phyloP scores from a whole-genome alignment of 2,113 vertebrate species.

The Monopterus albus region DNA sequence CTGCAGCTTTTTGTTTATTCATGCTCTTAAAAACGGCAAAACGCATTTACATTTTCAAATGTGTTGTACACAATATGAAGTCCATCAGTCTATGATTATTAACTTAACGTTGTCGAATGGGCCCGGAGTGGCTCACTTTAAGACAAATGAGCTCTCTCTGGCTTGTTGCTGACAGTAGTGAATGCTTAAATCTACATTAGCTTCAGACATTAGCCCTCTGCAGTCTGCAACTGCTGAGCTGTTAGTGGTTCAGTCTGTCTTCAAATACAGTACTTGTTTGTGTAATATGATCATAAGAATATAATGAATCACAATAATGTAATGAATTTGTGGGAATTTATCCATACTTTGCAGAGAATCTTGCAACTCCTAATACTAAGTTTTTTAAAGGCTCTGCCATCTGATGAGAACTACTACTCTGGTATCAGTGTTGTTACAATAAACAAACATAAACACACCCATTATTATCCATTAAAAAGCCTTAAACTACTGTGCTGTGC shows the following conservation, averaged over 20 bases:
- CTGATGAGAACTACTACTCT: slow-evolving; percentile 5
- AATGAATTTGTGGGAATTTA: slow-evolving; percentile 56
- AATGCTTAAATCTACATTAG: slow-evolving; percentile 72
- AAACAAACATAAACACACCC: slow-evolving; percentile 38
- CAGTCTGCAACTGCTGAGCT: slow-evolving; percentile 50
- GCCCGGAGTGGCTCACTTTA: slow-evolving; percentile 54
- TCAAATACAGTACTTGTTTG: slow-evolving; percentile 40
- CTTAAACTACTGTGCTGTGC: slow-evolving; percentile 22
- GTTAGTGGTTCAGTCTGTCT: slow-evolving; percentile 46
- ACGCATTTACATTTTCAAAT: slow-evolving; percentile 56
- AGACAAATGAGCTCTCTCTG: slow-evolving; percentile 61
- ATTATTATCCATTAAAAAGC: slow-evolving; percentile 58
- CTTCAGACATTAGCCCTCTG: slow-evolving; percentile 42
- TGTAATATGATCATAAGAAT: slow-evolving; percentile 37
- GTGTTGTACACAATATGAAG: slow-evolving; percentile 65
- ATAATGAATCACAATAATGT: slow-evolving; percentile 45
- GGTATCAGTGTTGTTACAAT: slow-evolving; percentile 1
- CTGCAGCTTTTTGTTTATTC: slow-evolving; percentile 52
- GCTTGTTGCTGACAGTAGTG: slow-evolving; percentile 53
- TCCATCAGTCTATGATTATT: slow-evolving; percentile 69
- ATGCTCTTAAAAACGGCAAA: slow-evolving; percentile 42
- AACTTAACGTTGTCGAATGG: slow-evolving; percentile 59
- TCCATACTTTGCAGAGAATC: slow-evolving; percentile 28
- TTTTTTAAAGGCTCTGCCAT: slow-evolving; percentile 16
- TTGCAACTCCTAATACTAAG: slow-evolving; percentile 21